Evolutionary conservation across 1,140 invertebrate genomes (phyloP), one percentile per base, ranked within the genome.

Genomic region (Drosophila murphyi): DNA sequence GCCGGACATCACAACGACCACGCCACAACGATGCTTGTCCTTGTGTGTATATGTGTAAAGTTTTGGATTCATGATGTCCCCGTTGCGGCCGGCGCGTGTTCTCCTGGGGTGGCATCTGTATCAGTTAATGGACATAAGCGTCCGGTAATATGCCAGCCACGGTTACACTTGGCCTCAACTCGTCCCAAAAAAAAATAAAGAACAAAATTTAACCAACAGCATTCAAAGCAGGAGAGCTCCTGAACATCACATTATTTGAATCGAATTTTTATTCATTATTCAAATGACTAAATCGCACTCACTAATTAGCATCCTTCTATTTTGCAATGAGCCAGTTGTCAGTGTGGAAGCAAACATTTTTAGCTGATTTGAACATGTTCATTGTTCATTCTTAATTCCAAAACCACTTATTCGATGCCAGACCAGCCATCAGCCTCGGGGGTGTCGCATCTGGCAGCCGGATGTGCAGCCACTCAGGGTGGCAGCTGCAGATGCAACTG

Each of bases 41-140:
- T 55, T 72, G 57, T 71, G 62, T 59, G 47, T 59, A 73, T 79
- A 77, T 63, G 20, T 20, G 20, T 20, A 20, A 20, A 20, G 20
- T 20, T 20, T 20, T 20, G 55, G 77, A 70, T 82, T 80, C 77
- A 88, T 80, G 75, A 82, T 82, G 70, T 72, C 45, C 52, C 68
- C 64, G 43, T 52, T 63, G 76, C 41, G 74, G 59, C 63, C 67
- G 67, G 56, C 62, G 68, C 62, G 76, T 77, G 76, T 88, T 78
- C 67, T 89, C 85, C 85, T 81, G 74, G 80, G 85, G 85, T 88
- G 85, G 80, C 85, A 88, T 88, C 78, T 73, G 80, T 89, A 89
- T 89, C 80, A 78, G 85, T 89, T 89, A 78, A 72, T 67, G 60
- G 73, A 78, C 85, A 89, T 72, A 75, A 73, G 62, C 69, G 80